These are phyloP conservation scores for Rissa tridactyla DNA, from an alignment of 2,113 vertebrate species.

Conservation along the genomic window DNA sequence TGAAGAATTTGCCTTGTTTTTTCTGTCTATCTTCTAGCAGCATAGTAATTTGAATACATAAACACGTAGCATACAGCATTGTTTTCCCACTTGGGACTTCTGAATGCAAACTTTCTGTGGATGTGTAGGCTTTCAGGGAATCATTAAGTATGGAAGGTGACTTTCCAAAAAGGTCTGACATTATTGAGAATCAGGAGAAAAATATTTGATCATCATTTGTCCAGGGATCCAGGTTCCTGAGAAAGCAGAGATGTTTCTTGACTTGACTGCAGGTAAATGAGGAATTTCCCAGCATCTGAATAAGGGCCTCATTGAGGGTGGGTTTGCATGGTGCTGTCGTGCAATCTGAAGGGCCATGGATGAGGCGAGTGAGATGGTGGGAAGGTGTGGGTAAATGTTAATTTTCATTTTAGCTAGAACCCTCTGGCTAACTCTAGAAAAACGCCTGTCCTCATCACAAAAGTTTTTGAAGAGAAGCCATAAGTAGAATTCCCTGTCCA, in stretches of 20 bases:
- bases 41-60: not conserved
- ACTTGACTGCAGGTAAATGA: not conserved
- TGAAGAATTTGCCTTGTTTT: not conserved
- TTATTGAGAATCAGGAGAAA: not conserved
- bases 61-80: not conserved
- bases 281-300: not conserved
- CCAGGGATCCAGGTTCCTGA: not conserved
- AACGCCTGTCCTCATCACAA: not conserved
- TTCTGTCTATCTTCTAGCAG: not conserved
- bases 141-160: not conserved
- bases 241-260: not conserved
- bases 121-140: not conserved
- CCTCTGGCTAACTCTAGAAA: not conserved
- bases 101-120: not conserved
- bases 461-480: not conserved
- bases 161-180: not conserved
- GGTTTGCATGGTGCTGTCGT: not conserved
- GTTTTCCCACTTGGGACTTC: not conserved
- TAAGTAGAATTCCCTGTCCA: not conserved
- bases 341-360: not conserved
- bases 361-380: not conserved
- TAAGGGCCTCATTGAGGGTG: not conserved
- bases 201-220: not conserved
- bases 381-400: fast-evolving
- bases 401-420: not conserved